These are phyloP conservation scores for Sphenodon punctatus DNA, from an alignment of 2,797 vertebrate genomes.

Conservation along the genomic window DNA sequence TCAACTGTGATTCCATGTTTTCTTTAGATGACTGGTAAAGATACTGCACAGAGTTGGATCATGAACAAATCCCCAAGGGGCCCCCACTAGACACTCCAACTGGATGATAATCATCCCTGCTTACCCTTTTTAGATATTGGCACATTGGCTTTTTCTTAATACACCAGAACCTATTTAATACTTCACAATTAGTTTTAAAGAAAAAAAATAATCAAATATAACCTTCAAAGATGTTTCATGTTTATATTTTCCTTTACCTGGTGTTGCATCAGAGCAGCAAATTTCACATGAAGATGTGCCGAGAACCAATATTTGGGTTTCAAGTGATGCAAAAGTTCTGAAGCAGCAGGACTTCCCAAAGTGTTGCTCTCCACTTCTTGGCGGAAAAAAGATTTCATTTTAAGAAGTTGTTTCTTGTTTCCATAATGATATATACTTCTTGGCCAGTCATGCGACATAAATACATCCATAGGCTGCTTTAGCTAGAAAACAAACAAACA, in stretches of 20 bases:
- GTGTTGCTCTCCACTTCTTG: constrained; percentile 92
- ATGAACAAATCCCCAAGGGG: too few relatives aligned
- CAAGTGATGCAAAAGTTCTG: constrained; percentile 89
- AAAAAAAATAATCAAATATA: background rate
- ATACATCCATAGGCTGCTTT: constrained; percentile 90
- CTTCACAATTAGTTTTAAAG: background rate
- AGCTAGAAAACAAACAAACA: constrained; percentile 75
- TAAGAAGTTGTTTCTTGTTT: constrained; percentile 86
- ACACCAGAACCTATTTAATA: background rate
- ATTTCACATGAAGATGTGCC: constrained; percentile 96
- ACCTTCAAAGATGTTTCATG: background rate
- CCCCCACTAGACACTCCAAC: too few relatives aligned
- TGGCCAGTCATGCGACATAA: constrained; percentile 98
- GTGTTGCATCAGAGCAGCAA: constrained; percentile 94
- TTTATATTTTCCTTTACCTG: constrained; percentile 71
- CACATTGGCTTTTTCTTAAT: background rate
- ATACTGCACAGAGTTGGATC: too few relatives aligned
- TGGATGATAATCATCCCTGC: too few relatives aligned
- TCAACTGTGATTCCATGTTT: too few relatives aligned
- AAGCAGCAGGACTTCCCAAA: constrained; percentile 91
- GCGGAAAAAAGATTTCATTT: constrained; percentile 91
- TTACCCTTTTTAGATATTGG: background rate
- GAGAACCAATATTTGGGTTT: constrained; percentile 97
- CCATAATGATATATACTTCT: constrained; percentile 93
- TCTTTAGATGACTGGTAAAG: too few relatives aligned